A percentile compares a stretch with the other conserved stretches of the same genome.
Conservation (phyloP, 2,797 vertebrate species). For the Neopelma chrysocephalum region DNA sequence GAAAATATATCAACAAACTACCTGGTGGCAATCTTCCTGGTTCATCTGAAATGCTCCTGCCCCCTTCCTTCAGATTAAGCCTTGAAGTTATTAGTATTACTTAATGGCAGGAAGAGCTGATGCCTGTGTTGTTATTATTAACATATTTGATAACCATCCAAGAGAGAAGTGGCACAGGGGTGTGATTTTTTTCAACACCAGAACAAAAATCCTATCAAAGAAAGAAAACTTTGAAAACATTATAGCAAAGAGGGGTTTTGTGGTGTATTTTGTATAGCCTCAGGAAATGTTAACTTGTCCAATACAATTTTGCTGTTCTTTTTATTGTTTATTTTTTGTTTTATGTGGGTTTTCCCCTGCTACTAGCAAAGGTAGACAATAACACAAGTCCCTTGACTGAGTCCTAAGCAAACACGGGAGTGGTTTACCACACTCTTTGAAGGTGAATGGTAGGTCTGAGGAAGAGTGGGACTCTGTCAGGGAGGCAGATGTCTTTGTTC, state of each 20-base stretch:
- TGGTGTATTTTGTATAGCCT: not conserved
- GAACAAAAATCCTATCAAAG: not conserved
- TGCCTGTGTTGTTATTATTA: not conserved
- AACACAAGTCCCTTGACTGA: slow-evolving; percentile 49
- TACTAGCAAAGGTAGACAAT: not conserved
- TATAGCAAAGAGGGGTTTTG: not conserved
- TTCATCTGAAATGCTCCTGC: not conserved
- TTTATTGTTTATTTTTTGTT: not conserved
- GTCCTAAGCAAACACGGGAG: slow-evolving; percentile 72
- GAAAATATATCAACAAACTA: not conserved
- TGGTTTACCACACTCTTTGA: slow-evolving; percentile 79
- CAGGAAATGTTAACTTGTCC: not conserved
- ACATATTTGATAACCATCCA: not conserved
- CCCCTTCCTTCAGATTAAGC: not conserved
- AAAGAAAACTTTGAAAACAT: not conserved
- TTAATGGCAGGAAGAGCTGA: not conserved
- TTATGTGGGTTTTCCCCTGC: fast-evolving
- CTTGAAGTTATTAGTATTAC: not conserved
- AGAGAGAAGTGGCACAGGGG: not conserved
- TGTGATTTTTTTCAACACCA: not conserved
- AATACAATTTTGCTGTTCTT: not conserved
- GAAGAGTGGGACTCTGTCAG: slow-evolving; percentile 46
- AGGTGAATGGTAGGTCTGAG: slow-evolving; percentile 73
- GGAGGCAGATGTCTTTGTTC: slow-evolving; percentile 74
- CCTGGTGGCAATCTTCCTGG: not conserved